Percentiles rank a stretch among this genome's conserved stretches.
Evolutionary conservation across 1,140 invertebrate genomes (phyloP).

Genomic region (Diploscapter pachys): DNA sequence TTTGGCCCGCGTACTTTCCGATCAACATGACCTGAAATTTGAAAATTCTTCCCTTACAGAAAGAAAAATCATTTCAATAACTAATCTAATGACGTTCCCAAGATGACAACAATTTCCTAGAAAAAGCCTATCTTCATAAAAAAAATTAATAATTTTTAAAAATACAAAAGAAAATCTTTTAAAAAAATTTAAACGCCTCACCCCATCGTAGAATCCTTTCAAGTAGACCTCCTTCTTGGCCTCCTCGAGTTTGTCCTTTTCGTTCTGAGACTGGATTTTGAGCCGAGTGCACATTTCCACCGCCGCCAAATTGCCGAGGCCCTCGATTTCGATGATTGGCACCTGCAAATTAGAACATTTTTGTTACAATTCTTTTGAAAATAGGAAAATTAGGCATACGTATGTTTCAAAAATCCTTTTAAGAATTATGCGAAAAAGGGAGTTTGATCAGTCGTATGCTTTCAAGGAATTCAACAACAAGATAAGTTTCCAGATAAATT

Average conservation of each 20-base stretch:
- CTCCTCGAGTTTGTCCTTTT: slow-evolving; percentile 83
- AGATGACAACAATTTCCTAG: no score
- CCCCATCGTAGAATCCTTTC: slow-evolving; percentile 91
- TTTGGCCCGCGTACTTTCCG: slow-evolving; percentile 81
- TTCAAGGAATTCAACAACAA: neutral
- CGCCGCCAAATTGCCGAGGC: slow-evolving; percentile 68
- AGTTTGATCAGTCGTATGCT: neutral
- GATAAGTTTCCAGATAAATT: no score
- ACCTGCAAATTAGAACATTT: slow-evolving; percentile 64
- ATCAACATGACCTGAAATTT: slow-evolving; percentile 71
- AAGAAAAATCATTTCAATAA: no score
- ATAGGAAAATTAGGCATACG: neutral
- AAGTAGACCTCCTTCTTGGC: slow-evolving; percentile 87
- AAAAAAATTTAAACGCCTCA: slow-evolving; percentile 37
- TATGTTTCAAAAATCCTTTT: neutral
- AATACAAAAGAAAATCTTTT: no score
- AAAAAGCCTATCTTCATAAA: no score
- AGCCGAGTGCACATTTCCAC: slow-evolving; percentile 79
- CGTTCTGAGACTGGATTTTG: slow-evolving; percentile 96
- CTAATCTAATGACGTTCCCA: no score
- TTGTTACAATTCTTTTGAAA: neutral
- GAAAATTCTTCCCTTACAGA: no score
- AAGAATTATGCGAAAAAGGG: neutral
- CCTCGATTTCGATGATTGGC: slow-evolving; percentile 87
- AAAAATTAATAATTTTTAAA: neutral